Conservation (phyloP, 2,797 vertebrate species). For the Agapornis canus region DNA sequence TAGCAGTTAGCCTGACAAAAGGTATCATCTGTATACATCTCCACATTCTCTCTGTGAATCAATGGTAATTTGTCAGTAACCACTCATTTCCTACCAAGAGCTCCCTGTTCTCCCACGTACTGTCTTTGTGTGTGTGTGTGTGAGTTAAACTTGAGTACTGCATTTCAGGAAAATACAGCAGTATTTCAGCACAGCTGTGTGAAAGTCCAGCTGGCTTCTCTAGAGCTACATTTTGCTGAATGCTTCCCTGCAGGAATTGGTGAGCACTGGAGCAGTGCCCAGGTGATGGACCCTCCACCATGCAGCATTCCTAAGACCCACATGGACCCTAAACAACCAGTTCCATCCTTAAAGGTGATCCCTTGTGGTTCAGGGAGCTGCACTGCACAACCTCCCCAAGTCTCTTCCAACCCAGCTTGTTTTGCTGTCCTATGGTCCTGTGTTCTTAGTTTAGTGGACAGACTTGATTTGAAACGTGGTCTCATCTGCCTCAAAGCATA, state of each 20-base stretch:
- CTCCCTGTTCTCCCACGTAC: neutral
- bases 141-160: neutral
- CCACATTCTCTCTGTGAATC: neutral
- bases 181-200: neutral
- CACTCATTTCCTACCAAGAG: neutral
- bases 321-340: neutral
- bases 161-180: neutral
- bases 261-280: neutral
- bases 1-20: neutral
- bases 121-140: too few relatives aligned
- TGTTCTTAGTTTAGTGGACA: accelerated
- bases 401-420: neutral
- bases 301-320: neutral
- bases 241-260: neutral
- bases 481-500: neutral
- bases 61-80: neutral
- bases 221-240: neutral
- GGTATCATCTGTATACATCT: neutral
- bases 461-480: neutral
- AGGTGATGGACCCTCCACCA: neutral
- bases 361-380: neutral
- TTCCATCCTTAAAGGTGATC: neutral
- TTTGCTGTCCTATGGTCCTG: neutral
- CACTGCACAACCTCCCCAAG: accelerated
- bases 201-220: neutral